These are phyloP conservation scores for Apantesis nais DNA, from an alignment of 2,888 invertebrate species.

Conservation along the genomic window DNA sequence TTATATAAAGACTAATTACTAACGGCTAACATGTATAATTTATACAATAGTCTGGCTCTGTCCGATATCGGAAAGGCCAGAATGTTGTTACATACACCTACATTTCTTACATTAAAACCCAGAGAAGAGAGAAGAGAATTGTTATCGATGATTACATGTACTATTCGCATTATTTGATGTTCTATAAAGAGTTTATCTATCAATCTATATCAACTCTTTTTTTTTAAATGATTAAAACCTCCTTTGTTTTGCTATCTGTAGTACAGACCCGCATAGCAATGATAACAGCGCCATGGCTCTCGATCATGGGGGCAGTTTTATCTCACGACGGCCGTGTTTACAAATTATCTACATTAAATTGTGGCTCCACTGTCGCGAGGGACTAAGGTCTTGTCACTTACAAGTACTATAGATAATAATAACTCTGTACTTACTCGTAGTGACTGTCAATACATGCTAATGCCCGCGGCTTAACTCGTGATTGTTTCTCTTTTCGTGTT, in stretches of 20 bases:
- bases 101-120: no score
- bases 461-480: background rate
- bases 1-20: no score
- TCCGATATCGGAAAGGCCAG: no score
- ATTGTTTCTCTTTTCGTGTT: background rate
- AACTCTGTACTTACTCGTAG: background rate
- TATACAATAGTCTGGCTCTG: no score
- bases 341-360: conserved; percentile 52
- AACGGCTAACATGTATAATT: no score
- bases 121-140: no score
- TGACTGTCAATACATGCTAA: background rate
- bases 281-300: conserved; percentile 37
- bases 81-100: no score
- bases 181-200: no score
- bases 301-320: conserved; percentile 51
- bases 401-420: background rate
- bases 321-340: conserved; percentile 44
- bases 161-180: no score
- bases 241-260: conserved; percentile 30
- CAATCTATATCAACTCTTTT: background rate
- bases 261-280: conserved; percentile 44
- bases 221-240: background rate
- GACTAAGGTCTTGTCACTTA: background rate
- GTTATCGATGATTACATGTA: no score
- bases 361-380: conserved; percentile 9